phyloP scores from a whole-genome alignment of 2,888 invertebrate genomes.

The Sminthurides aquaticus region DNA sequence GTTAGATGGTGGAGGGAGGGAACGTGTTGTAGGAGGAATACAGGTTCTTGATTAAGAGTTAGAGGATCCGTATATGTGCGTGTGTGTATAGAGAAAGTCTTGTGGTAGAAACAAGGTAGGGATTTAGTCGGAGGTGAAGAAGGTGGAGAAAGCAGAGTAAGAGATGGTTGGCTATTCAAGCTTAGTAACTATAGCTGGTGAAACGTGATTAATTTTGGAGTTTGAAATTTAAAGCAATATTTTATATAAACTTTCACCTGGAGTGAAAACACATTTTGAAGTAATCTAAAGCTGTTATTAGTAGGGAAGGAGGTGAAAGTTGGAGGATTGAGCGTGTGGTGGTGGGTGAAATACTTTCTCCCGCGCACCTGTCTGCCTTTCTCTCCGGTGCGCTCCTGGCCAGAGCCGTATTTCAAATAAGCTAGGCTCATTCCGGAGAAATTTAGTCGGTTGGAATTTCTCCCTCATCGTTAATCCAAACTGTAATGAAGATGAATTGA shows the following conservation, averaged over 20 bases:
- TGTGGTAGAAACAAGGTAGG: not conserved
- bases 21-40: too few species aligned
- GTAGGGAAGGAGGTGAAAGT: not conserved
- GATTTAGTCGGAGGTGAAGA: not conserved
- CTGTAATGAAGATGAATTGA: slow-evolving; percentile 41
- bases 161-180: not conserved
- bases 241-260: not conserved
- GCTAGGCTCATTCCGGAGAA: not conserved
- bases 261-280: not conserved
- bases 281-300: not conserved
- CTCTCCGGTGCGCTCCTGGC: not conserved
- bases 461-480: slow-evolving; percentile 30
- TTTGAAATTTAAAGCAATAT: not conserved
- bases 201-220: not conserved
- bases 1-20: too few species aligned
- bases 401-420: not conserved
- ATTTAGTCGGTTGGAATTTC: slow-evolving; percentile 1
- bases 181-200: not conserved
- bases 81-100: not conserved
- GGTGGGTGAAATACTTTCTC: not conserved
- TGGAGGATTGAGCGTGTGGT: too few species aligned
- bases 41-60: too few species aligned
- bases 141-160: not conserved
- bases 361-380: not conserved
- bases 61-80: too few species aligned